These are phyloP conservation scores for Stercorarius parasiticus DNA, from an alignment of 2,113 vertebrate genomes.

Conservation along the genomic window DNA sequence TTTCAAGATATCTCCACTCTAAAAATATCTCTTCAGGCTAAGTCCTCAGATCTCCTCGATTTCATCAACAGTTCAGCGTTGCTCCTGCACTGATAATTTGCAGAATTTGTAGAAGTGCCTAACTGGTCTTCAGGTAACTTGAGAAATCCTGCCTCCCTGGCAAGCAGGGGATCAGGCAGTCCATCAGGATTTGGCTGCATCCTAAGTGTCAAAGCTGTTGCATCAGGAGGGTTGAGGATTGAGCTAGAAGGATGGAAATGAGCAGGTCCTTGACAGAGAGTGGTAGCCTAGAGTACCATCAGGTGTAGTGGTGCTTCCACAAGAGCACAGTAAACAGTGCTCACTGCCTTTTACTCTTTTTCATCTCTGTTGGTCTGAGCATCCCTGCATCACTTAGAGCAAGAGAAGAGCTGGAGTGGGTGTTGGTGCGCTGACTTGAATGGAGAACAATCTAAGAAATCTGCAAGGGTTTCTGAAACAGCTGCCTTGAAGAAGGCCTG, in stretches of 20 bases:
- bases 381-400: not conserved
- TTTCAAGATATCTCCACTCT: not conserved
- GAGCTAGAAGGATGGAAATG: not conserved
- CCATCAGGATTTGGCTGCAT: not conserved
- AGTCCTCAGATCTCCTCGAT: not conserved
- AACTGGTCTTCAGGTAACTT: not conserved
- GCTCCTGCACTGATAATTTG: not conserved
- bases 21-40: not conserved
- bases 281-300: not conserved
- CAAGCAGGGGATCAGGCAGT: not conserved
- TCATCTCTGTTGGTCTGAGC: not conserved
- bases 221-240: not conserved
- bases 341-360: not conserved
- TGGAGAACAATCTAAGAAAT: not conserved
- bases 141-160: not conserved
- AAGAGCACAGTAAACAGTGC: not conserved
- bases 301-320: not conserved
- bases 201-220: not conserved
- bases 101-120: not conserved
- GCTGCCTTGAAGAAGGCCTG: not conserved
- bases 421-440: not conserved
- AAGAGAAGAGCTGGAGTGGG: not conserved
- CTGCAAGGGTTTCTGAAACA: not conserved
- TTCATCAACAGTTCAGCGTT: not conserved
- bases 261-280: not conserved